Percentiles rank a stretch among this genome's conserved stretches.
Conservation (phyloP, 2,888 invertebrate genomes). For the Stegana nigrithorax region DNA sequence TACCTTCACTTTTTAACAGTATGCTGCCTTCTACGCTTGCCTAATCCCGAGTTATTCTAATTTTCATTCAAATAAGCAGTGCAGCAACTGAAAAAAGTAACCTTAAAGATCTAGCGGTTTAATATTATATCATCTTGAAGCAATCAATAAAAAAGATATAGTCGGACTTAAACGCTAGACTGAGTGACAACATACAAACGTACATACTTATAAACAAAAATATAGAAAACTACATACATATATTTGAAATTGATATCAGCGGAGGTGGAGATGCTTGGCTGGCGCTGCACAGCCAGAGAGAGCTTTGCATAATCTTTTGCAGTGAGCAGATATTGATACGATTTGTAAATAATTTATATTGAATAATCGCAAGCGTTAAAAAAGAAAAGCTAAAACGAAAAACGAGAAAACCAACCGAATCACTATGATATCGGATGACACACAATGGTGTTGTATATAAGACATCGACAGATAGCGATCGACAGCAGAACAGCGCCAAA, state of each 20-base stretch:
- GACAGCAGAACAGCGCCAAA: constrained; percentile 31
- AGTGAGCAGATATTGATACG: constrained; percentile 6
- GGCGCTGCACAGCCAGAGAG: background rate
- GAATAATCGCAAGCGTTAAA: background rate
- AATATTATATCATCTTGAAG: constrained; percentile 25
- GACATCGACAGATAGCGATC: background rate
- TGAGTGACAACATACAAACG: constrained; percentile 30
- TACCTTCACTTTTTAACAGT: no score
- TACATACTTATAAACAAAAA: no score
- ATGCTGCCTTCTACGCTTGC: background rate
- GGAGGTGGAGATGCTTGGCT: background rate
- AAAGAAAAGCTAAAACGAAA: background rate
- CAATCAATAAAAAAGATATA: constrained; percentile 36
- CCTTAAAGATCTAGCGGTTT: background rate
- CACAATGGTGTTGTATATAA: constrained; percentile 28
- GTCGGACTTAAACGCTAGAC: constrained; percentile 38
- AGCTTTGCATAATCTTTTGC: constrained; percentile 45
- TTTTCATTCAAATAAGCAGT: no score
- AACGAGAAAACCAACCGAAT: background rate
- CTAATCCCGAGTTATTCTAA: background rate
- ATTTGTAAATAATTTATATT: constrained; percentile 9
- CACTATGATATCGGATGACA: constrained; percentile 34
- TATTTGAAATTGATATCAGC: constrained; percentile 37
- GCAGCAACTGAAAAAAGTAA: background rate
- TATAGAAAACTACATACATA: no score